phyloP scores from a whole-genome alignment of 2,797 vertebrate genomes.

The Aeoliscus strigatus region DNA sequence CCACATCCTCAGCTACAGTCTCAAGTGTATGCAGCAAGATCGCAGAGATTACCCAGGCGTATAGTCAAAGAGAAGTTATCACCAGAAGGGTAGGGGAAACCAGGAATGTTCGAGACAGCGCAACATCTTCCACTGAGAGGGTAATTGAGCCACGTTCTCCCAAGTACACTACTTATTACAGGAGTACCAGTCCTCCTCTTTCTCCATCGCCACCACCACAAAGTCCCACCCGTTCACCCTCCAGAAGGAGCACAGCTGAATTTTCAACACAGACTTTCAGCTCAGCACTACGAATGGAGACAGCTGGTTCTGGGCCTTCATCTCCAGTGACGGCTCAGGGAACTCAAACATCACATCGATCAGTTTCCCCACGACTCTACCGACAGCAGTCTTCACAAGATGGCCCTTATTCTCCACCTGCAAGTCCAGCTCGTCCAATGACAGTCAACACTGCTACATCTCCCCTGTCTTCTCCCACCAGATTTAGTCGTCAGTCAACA shows the following conservation, averaged over 20 bases:
- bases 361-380: conserved; percentile 76
- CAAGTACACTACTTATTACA: conserved; percentile 83
- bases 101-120: conserved; percentile 67
- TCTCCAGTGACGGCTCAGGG: conserved; percentile 87
- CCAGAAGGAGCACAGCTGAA: conserved; percentile 82
- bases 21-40: conserved; percentile 78
- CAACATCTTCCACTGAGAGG: conserved; percentile 69
- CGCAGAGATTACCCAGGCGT: conserved; percentile 82
- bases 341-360: conserved; percentile 85
- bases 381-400: conserved; percentile 91
- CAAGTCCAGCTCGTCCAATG: conserved; percentile 80
- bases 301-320: conserved; percentile 51
- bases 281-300: conserved; percentile 63
- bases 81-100: conserved; percentile 70
- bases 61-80: conserved; percentile 77
- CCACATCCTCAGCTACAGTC: conserved; percentile 70
- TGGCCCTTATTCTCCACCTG: conserved; percentile 79
- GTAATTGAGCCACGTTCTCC: conserved; percentile 67
- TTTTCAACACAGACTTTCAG: conserved; percentile 91
- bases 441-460: conserved; percentile 85
- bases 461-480: conserved; percentile 87
- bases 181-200: conserved; percentile 87
- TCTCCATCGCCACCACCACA: conserved; percentile 87
- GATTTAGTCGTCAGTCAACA: conserved; percentile 79
- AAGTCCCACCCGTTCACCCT: conserved; percentile 79